Base-by-base conservation (phyloP, 2,797 vertebrate species). In the Myotis vivesi region DNA sequence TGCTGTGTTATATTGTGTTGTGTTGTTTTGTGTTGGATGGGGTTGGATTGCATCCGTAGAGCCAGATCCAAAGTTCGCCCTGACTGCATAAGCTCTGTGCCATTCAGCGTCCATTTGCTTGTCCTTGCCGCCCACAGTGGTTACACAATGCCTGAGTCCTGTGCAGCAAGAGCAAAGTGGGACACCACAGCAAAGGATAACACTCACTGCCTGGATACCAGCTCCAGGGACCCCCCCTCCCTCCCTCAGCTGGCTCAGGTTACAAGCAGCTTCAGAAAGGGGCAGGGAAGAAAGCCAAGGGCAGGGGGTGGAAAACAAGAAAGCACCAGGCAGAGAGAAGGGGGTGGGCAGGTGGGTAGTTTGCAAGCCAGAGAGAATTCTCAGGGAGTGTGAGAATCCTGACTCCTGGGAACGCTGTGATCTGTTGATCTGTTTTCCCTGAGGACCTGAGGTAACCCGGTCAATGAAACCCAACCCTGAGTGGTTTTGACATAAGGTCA, bases 381-480 rank as follows among this genome's bases (percentile, higher is more conserved):
- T 71, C 59, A 28, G 28, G 30, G 30, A 79, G 73, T 51, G 22
- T 28, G 69, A 90, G 92, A 92, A 55, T 23, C 0, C 57, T 53
- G 51, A 49, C 77, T 92, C 90, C 3, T 1, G 3, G 84, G 82
- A 92, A 84, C 20, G 0, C 94, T 85, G 83, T 69, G 96, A 97
- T 97, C 94, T 0, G 23, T 96, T 55, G 95, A 97, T 97, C 93
- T 0, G 22, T 97, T 98, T 98, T 97, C 97, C 95, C 94, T 38
- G 95, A 97, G 97, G 97, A 97, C 95, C 96, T 44, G 0, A 95
- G 94, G 84, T 97, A 98, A 98, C 97, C 96, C 2, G 0, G 97
- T 97, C 98, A 92, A 4, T 91, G 97, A 98, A 98, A 98, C 96
- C 57, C 92, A 94, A 98, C 79, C 97, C 97, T 36, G 49, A 97